These are phyloP conservation scores for Lasioglossum albipes DNA, from an alignment of 1,140 invertebrate genomes.

Conservation along the genomic window DNA sequence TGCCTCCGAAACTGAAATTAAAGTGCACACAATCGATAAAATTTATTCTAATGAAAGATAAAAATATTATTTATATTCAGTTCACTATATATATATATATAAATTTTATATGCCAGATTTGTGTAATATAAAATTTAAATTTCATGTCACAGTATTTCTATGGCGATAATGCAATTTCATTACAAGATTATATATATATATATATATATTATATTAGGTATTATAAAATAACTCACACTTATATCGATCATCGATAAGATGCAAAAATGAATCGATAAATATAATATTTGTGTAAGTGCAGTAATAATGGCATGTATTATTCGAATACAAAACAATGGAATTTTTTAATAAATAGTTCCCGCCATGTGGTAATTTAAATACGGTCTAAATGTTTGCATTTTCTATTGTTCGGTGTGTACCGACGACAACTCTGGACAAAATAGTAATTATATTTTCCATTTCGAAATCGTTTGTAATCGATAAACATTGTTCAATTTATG, in stretches of 20 bases:
- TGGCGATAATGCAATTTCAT: not conserved
- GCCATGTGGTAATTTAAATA: slow-evolving; percentile 21
- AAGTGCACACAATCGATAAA: not conserved
- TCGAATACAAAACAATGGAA: not conserved
- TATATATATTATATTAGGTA: too few relatives aligned
- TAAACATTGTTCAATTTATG: slow-evolving; percentile 5
- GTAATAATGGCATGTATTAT: not conserved
- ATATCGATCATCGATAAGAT: not conserved
- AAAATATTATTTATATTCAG: slow-evolving; percentile 1
- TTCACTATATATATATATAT: too few relatives aligned
- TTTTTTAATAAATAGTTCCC: slow-evolving; percentile 10
- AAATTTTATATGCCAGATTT: not conserved
- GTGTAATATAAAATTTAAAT: not conserved
- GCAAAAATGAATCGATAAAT: not conserved
- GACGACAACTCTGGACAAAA: slow-evolving; percentile 56
- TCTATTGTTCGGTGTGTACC: slow-evolving; percentile 14
- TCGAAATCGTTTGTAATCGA: not conserved
- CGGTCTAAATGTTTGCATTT: slow-evolving; percentile 27
- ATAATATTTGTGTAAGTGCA: not conserved
- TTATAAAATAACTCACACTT: too few relatives aligned
- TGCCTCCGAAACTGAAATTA: not conserved
- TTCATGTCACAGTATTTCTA: not conserved
- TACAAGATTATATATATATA: not conserved
- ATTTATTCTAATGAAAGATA: not conserved
- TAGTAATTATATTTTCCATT: slow-evolving; percentile 37